Percentiles rank a stretch among this genome's conserved stretches.
These are phyloP conservation scores for Thomomys bottae DNA, from an alignment of 2,113 vertebrate species.

Conservation along the genomic window DNA sequence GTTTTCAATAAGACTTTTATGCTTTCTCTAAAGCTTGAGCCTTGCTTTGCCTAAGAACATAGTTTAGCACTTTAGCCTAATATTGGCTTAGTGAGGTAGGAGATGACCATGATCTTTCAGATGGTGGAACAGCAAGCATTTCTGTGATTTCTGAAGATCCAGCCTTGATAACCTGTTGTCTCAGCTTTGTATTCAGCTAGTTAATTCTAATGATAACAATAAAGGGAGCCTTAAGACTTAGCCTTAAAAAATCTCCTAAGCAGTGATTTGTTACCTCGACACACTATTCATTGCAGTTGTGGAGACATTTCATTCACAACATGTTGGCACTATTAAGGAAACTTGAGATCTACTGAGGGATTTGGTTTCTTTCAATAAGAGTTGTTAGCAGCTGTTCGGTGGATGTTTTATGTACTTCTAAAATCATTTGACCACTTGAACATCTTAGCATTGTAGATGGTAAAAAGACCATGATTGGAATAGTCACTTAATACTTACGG, in stretches of 20 bases:
- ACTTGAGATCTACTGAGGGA: constrained; percentile 39
- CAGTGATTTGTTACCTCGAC: constrained; percentile 47
- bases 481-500: constrained; percentile 39
- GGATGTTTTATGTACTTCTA: constrained; percentile 61
- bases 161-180: not conserved
- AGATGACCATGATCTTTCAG: not conserved
- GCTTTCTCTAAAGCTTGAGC: constrained; percentile 21
- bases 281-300: constrained; percentile 49
- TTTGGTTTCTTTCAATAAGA: constrained; percentile 57
- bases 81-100: constrained; percentile 17
- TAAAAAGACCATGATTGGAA: constrained; percentile 18
- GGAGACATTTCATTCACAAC: constrained; percentile 61
- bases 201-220: constrained; percentile 50
- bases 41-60: constrained; percentile 34
- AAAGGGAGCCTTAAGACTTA: constrained; percentile 24
- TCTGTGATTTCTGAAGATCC: not conserved
- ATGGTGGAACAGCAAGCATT: not conserved
- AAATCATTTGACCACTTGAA: constrained; percentile 47
- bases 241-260: constrained; percentile 58
- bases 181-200: constrained; percentile 43
- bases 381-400: constrained; percentile 59
- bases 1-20: constrained; percentile 28
- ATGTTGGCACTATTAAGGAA: constrained; percentile 49
- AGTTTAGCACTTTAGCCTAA: constrained; percentile 21
- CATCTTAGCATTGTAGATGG: constrained; percentile 21